Conservation (phyloP, 2,888 invertebrate genomes). For the Brenthis hecate region DNA sequence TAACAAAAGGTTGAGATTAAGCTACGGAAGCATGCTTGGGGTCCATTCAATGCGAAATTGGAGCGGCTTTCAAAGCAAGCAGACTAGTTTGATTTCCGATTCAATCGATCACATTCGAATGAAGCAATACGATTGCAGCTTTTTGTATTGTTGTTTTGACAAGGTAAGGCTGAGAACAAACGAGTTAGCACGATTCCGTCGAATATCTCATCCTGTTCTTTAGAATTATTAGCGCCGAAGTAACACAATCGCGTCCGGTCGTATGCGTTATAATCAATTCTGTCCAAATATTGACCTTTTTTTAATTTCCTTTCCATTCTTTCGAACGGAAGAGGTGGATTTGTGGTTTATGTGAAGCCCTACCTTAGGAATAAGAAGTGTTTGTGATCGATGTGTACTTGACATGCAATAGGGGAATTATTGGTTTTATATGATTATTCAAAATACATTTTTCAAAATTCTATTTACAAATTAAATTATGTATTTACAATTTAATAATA, state of each 20-base stretch:
- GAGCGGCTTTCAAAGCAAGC: conserved; percentile 51
- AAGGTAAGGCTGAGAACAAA: conserved; percentile 61
- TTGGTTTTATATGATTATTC: neutral
- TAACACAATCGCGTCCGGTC: conserved; percentile 71
- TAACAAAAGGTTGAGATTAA: conserved; percentile 39
- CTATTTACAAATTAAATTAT: no score
- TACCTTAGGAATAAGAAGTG: conserved; percentile 21
- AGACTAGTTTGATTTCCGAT: conserved; percentile 65
- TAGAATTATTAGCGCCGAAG: conserved; percentile 66
- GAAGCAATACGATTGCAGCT: conserved; percentile 47
- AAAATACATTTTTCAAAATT: no score
- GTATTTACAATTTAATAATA: no score
- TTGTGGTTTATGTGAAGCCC: conserved; percentile 45
- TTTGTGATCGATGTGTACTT: conserved; percentile 6
- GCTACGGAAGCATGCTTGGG: conserved; percentile 58
- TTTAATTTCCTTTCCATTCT: conserved; percentile 68
- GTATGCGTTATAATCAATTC: conserved; percentile 69
- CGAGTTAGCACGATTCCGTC: conserved; percentile 73
- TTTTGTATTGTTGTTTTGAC: conserved; percentile 62
- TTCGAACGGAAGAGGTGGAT: conserved; percentile 65
- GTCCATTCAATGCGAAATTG: conserved; percentile 58
- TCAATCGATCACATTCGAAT: conserved; percentile 58
- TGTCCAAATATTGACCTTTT: conserved; percentile 81
- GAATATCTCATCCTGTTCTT: conserved; percentile 78
- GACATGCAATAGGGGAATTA: neutral